Evolutionary conservation across 1,140 invertebrate species (phyloP), one percentile per base, ranked within the genome.

Genomic region (Bombyx mori): DNA sequence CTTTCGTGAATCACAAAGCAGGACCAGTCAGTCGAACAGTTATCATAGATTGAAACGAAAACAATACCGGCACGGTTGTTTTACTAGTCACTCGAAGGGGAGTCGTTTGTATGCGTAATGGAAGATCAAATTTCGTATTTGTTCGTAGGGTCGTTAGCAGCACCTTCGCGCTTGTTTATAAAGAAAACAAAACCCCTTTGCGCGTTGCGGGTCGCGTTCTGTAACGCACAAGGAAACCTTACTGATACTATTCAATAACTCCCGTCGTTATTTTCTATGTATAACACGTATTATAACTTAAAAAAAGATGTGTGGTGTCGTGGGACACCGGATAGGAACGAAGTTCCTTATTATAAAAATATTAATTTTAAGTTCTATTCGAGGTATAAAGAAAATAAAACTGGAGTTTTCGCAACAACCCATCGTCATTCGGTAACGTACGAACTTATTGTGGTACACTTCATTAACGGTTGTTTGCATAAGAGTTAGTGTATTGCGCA

Each of bases 61-160:
- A 54, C 43, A 44, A 44, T 12, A 44, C 35, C 43, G 42, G 42
- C 8, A n/a, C 12, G 6, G 10, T 35, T 35, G 26, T 35, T 35
- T 35, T 35, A 35, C 26, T 35, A 35, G 26, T 35, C 26, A 35
- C 49, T 47, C 58, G 62, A 70, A 69, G 73, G 79, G 79, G 78
- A 75, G 72, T 72, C 73, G 79, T 84, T 87, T 83, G 82, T 86
- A 85, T 86, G 77, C 76, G 81, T 82, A 84, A 85, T 87, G 77
- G 82, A 72, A 75, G 79, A 85, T 87, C 80, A 75, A 87, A 85
- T 87, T 87, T 84, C 80, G 80, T 87, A 83, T 87, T 87, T 86
- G 82, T 83, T 82, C 82, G 73, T 75, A 71, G 79, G 80, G 77
- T 85, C 79, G 77, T 85, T 86, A 86, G 73, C 79, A 77, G 74